Conservation (phyloP, 1,140 invertebrate genomes). For the Drosophila grimshawi region DNA sequence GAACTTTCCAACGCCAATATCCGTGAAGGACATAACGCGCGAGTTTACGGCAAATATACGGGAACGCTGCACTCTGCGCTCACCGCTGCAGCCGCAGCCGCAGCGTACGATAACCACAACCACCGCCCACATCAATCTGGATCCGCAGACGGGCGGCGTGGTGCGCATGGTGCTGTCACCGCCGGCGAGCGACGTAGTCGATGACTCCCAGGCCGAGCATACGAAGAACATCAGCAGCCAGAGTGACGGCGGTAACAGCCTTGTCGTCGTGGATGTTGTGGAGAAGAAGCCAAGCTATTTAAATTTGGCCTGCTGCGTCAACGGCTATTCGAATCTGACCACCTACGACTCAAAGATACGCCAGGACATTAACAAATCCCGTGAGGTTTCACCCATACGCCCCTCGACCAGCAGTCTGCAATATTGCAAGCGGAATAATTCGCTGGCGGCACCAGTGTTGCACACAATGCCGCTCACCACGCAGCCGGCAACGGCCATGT, state of each 20-base stretch:
- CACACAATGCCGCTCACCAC: constrained; percentile 79
- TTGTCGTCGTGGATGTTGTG: constrained; percentile 4
- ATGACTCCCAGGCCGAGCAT: constrained; percentile 1
- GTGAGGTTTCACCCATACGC: constrained; percentile 88
- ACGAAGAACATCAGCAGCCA: not conserved
- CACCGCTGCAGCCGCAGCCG: constrained; percentile 49
- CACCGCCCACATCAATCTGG: constrained; percentile 43
- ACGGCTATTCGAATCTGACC: constrained; percentile 93
- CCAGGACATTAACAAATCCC: constrained; percentile 88
- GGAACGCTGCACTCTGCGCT: constrained; percentile 79
- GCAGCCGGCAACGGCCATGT: constrained; percentile 42
- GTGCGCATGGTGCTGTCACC: constrained; percentile 74
- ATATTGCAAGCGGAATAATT: constrained; percentile 87
- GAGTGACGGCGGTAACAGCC: constrained; percentile 4
- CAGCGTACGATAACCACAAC: constrained; percentile 40
- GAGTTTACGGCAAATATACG: constrained; percentile 87
- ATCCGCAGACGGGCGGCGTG: constrained; percentile 53
- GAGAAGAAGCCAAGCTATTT: constrained; percentile 91
- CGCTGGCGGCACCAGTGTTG: constrained; percentile 85
- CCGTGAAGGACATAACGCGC: constrained; percentile 86
- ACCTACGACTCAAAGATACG: constrained; percentile 92
- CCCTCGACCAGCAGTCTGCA: constrained; percentile 86
- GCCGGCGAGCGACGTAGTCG: constrained; percentile 26
- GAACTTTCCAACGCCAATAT: constrained; percentile 86
- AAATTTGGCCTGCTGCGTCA: constrained; percentile 94